Base-by-base conservation (phyloP, 2,113 vertebrate species). In the Pongo pygmaeus region DNA sequence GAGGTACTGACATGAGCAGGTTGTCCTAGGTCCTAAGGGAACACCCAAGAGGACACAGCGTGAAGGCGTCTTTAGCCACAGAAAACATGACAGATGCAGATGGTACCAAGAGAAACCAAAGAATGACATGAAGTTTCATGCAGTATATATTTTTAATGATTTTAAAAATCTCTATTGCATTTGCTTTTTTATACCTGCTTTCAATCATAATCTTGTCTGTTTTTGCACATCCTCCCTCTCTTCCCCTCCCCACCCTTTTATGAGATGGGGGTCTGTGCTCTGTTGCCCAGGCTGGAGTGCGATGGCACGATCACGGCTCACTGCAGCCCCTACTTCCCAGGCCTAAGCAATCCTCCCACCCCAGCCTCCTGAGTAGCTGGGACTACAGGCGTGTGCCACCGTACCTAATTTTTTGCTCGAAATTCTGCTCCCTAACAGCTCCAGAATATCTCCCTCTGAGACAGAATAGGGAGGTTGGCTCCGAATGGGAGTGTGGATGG, bases 31-130 rank as follows among this genome's bases (percentile, higher is more conserved):
- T 46, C 46, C 46, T 84, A 20, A 67, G 78, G 23, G 46, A 57
- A 32, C n/a, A 16, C 52, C 27, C 2, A 0, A 23, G 18, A n/a
- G n/a, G 46, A 50, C 16, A n/a, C 16, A 7, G 17, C 8, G 0
- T 32, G 70, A 22, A 83, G 30, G 16, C 30, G 14, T n/a, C 23
- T 32, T 40, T 17, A 59, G 69, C 38, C 4, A 20, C 38, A 17
- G 48, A 32, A 27, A 27, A 50, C 0, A 0, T 80, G 83, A 20
- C 12, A 7, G 35, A 25, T 16, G 40, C 25, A 25, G 25, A 25
- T 46, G 61, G 59, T 32, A 40, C 61, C 40, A 30, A 48, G 48
- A 30, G 32, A 75, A 59, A 46, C 38, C 4, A 23, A 30, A 30
- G 59, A 35, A 5, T 69, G 32, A 7, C 52, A 55, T 55, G 78